Percentiles rank a stretch among this genome's conserved stretches.
Evolutionary conservation across 1,140 invertebrate genomes (phyloP).

Genomic region (Drosophila albomicans): DNA sequence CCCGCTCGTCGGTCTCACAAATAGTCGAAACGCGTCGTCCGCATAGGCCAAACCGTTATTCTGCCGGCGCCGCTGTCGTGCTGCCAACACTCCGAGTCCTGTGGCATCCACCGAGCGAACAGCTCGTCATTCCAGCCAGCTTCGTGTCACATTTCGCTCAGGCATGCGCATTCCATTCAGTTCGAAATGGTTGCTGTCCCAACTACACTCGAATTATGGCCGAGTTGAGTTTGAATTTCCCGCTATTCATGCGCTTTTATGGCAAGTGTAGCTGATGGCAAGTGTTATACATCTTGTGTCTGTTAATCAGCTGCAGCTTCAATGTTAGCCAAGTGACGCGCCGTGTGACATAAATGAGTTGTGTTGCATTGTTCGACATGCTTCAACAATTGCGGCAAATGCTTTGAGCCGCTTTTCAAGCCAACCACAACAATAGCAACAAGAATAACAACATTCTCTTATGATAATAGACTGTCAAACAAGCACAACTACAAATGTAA

Average conservation of each 20-base stretch:
- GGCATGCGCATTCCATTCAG: slow-evolving; percentile 47
- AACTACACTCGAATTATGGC: slow-evolving; percentile 6
- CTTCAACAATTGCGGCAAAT: slow-evolving; percentile 8
- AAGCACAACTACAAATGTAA: slow-evolving; percentile 21
- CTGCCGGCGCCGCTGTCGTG: slow-evolving; percentile 68
- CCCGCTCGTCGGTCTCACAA: slow-evolving; percentile 79
- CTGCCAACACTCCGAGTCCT: slow-evolving; percentile 55
- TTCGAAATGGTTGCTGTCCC: slow-evolving; percentile 65
- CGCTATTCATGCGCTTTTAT: slow-evolving; percentile 39
- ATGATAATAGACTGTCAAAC: slow-evolving; percentile 40
- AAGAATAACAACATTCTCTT: slow-evolving; percentile 6
- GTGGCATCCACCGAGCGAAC: slow-evolving; percentile 26
- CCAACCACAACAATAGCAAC: neutral
- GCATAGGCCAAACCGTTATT: slow-evolving; percentile 62
- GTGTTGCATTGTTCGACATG: slow-evolving; percentile 13
- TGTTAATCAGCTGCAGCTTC: neutral
- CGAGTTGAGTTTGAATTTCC: slow-evolving; percentile 33
- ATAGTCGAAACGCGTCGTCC: slow-evolving; percentile 78
- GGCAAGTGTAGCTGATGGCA: neutral
- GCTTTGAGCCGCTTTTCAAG: slow-evolving; percentile 39
- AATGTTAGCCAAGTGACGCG: slow-evolving; percentile 27
- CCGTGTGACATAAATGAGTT: slow-evolving; percentile 19
- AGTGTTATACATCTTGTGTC: slow-evolving; percentile 51
- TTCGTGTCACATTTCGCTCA: slow-evolving; percentile 31
- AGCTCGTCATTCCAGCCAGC: slow-evolving; percentile 31